Evolutionary conservation across 2,888 invertebrate genomes (phyloP), one percentile per base, ranked within the genome.

Genomic region (Stenichneumon culpator): DNA sequence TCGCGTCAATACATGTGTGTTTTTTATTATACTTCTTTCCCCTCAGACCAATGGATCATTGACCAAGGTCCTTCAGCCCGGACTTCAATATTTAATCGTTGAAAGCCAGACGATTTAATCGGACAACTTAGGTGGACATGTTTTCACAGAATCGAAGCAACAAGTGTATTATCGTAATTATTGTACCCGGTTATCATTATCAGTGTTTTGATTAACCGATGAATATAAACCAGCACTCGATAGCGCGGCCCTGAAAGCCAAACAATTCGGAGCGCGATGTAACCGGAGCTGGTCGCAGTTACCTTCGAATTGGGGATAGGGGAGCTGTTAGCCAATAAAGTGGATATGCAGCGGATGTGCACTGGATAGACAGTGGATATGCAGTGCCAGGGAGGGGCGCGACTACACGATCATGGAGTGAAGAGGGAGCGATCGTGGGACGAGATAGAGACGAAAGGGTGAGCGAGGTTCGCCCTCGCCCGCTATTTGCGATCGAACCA

Each of bases 401-500:
- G 57, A 22, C 11, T 57, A 14, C 69, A 28, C 52, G 50, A 50
- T 14, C 16, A 16, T 25, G 50, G 16, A 52, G 50, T 16, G 50
- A n/a, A 50, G 50, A 50, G 50, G 14, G n/a, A 0, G 16, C 2
- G 50, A 69, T 22, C 57, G 73, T 22, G n/a, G n/a, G 19, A 2
- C 14, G 28, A 32, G 28, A 25, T 14, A n/a, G 25, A 57, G 57
- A 22, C 16, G 22, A 16, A 52, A 73, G 36, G 50, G 6, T 60
- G 82, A 75, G 44, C 5, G 14, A 16, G 28, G 36, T 52, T 44
- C 54, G 63, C 7, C 75, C 6, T 4, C 50, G 44, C 0, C 52
- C 32, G 52, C 52, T 47, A 63, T 79, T 44, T 70, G 63, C 60
- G 52, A 79, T 69, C 77, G 72, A 78, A 82, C 57, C 54, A 78